These are phyloP conservation scores for Halictus ligatus DNA, from an alignment of 2,888 invertebrate genomes.

Conservation along the genomic window DNA sequence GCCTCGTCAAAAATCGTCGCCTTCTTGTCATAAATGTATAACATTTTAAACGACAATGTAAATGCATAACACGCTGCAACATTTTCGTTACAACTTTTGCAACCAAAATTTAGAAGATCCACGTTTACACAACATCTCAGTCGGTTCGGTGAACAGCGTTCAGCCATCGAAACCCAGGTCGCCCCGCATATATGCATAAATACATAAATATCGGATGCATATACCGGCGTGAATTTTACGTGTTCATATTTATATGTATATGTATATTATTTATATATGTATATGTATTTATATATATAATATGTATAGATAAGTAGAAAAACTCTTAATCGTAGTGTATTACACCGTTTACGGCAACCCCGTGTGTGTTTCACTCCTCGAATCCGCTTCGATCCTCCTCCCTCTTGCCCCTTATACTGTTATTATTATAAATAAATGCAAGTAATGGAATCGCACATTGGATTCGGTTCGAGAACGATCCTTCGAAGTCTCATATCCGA, in stretches of 20 bases:
- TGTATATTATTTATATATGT: slow-evolving; percentile 66
- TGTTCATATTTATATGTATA: slow-evolving; percentile 71
- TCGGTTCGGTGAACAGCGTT: not conserved
- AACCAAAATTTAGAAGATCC: not conserved
- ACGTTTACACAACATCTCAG: not conserved
- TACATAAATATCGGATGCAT: slow-evolving; percentile 38
- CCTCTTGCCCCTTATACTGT: not conserved
- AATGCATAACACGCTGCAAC: not conserved
- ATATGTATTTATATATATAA: slow-evolving; percentile 71
- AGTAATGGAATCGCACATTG: slow-evolving; percentile 41
- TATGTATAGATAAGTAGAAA: slow-evolving; percentile 76
- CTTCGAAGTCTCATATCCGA: slow-evolving; percentile 27
- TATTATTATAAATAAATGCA: slow-evolving; percentile 47
- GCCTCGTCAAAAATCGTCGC: no score
- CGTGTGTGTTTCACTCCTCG: slow-evolving; percentile 22
- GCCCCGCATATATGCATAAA: slow-evolving; percentile 58
- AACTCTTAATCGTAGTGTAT: slow-evolving; percentile 73
- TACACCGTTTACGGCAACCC: slow-evolving; percentile 12
- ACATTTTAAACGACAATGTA: no score
- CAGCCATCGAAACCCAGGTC: not conserved
- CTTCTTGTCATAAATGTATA: no score
- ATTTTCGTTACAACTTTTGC: not conserved
- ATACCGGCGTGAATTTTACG: slow-evolving; percentile 50
- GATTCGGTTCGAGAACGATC: slow-evolving; percentile 29
- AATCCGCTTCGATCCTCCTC: not conserved